A percentile compares a stretch with the other conserved stretches of the same genome.
Evolutionary conservation across 1,140 invertebrate genomes (phyloP).

Genomic region (Thaumatotibia leucotreta): DNA sequence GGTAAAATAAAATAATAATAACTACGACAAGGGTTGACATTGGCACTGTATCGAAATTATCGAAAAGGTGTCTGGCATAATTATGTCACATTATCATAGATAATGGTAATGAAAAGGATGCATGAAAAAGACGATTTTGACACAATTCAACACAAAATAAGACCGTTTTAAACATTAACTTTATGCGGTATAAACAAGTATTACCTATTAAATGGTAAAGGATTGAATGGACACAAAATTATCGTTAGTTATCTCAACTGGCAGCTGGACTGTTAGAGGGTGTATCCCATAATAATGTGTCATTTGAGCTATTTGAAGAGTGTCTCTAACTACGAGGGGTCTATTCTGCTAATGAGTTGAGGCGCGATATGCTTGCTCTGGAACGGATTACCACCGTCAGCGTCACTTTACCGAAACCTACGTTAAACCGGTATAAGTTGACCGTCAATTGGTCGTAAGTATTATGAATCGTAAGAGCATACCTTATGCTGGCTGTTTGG

Average conservation of each 20-base stretch:
- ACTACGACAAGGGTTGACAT: too few species aligned
- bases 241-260: background rate
- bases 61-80: too few species aligned
- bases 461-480: background rate
- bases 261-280: background rate
- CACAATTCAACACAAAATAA: too few species aligned
- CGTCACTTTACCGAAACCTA: too few species aligned
- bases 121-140: too few species aligned
- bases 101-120: too few species aligned
- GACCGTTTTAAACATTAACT: too few species aligned
- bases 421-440: background rate
- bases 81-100: too few species aligned
- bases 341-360: slow-evolving; percentile 11
- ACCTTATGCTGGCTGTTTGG: background rate
- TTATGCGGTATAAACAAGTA: too few species aligned
- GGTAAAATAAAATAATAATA: too few species aligned
- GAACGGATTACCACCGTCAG: background rate
- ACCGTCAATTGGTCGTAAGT: background rate
- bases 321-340: background rate
- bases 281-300: background rate
- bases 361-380: background rate
- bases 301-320: background rate
- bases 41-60: too few species aligned
- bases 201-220: too few species aligned
- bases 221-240: background rate